phyloP scores from a whole-genome alignment of 2,888 invertebrate genomes.

The Pegoplata infirma region DNA sequence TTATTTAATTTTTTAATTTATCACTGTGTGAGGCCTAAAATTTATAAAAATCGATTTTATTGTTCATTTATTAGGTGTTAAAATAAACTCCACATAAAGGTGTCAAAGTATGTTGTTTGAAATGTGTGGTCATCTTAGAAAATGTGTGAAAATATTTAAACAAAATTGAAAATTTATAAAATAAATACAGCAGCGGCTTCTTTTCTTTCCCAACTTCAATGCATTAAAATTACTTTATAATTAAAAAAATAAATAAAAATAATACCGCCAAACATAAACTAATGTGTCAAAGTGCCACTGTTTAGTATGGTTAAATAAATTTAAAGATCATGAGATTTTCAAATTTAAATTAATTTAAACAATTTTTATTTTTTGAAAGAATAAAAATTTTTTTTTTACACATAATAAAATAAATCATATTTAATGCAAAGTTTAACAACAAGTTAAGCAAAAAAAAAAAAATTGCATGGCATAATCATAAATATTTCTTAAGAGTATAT shows the following conservation, averaged over 20 bases:
- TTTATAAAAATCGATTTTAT: not conserved
- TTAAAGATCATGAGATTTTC: slow-evolving; percentile 25
- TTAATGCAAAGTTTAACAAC: slow-evolving; percentile 14
- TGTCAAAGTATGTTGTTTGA: not conserved
- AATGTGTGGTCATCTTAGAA: not conserved
- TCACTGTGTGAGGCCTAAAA: not conserved
- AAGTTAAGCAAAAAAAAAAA: not conserved
- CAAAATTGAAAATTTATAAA: not conserved
- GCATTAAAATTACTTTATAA: slow-evolving; percentile 34
- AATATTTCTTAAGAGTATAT: not conserved
- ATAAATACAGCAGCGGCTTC: not conserved
- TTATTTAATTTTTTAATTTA: too few species aligned
- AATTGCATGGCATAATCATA: not conserved
- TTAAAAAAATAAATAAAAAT: slow-evolving; percentile 45
- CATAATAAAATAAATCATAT: slow-evolving; percentile 54
- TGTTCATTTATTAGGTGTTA: not conserved
- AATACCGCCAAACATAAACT: not conserved
- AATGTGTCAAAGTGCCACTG: slow-evolving; percentile 37
- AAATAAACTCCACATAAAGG: not conserved
- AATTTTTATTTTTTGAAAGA: not conserved
- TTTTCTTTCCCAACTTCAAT: not conserved
- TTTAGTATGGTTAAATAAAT: slow-evolving; percentile 41
- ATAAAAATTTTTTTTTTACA: not conserved
- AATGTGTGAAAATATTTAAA: not conserved
- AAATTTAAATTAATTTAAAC: not conserved